Evolutionary conservation across 1,140 invertebrate genomes (phyloP), one percentile per base, ranked within the genome.

Genomic region (Aethina tumida): DNA sequence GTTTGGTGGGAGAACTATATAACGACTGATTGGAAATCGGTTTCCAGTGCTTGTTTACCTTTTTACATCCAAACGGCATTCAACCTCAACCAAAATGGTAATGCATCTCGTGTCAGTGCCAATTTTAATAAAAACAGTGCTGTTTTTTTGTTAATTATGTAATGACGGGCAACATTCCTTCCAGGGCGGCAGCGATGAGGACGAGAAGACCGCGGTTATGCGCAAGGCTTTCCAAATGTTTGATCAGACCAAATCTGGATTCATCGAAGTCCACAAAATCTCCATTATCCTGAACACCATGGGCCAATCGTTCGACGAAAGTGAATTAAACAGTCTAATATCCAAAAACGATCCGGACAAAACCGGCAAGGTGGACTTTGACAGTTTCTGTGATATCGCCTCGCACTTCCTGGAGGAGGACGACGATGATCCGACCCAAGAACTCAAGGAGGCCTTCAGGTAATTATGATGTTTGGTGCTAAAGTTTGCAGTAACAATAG

Each of bases 151-250:
- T n/a, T n/a, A n/a, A n/a, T n/a, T n/a, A n/a, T n/a, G n/a, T n/a
- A n/a, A n/a, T n/a, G n/a, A n/a, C n/a, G n/a, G n/a, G n/a, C n/a
- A n/a, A n/a, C n/a, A n/a, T 18, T 40, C 24, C 7, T 43, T 37
- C 14, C 21, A 44, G 42, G 37, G 79, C 76, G 76, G 79, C 43
- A 77, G 80, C 60, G 79, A 85, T 61, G n/a, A n/a, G n/a, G 81
- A 84, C 47, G 81, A 87, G 63, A 86, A 86, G 67, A 76, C 80
- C 70, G 79, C 80, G 55, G 81, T 90, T 63, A 84, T 91, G 71
- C 81, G 84, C 53, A 90, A 90, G 61, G 88, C 87, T 45, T 94
- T 94, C 70, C 82, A 88, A 63, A 93, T 93, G 88, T 93, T 92
- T 54, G 90, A 94, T 64, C 89, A 86, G 43, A 80, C 81, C 38